Conservation (phyloP, 2,888 invertebrate genomes). For the Hoplodrina ambigua region DNA sequence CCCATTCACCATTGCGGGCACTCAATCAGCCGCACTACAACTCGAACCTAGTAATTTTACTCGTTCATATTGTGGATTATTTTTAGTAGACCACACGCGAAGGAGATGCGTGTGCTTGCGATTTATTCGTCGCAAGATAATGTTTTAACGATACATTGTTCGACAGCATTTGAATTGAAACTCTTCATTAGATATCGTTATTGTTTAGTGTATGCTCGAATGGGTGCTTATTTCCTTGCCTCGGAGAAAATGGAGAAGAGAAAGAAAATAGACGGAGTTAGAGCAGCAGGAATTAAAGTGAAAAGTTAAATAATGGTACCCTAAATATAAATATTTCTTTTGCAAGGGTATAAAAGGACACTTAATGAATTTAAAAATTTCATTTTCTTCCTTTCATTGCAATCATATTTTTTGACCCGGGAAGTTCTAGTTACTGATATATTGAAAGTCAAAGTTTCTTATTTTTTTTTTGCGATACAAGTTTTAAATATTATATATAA, state of each 20-base stretch:
- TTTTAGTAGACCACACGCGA: conserved; percentile 58
- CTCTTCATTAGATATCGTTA: conserved; percentile 32
- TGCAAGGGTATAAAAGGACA: too few relatives aligned
- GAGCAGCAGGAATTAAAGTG: not conserved
- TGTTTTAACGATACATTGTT: conserved; percentile 55
- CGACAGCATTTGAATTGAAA: conserved; percentile 21
- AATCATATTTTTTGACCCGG: too few relatives aligned
- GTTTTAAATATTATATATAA: too few relatives aligned
- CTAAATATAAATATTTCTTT: too few relatives aligned
- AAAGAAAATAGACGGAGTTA: not conserved
- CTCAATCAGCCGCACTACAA: conserved; percentile 29
- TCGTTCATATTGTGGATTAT: conserved; percentile 40
- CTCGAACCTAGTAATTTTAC: conserved; percentile 40
- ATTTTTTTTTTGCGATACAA: too few relatives aligned
- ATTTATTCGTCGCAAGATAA: conserved; percentile 48
- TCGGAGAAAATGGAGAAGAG: not conserved
- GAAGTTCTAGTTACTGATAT: too few relatives aligned
- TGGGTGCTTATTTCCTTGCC: conserved; percentile 6
- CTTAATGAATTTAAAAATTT: too few relatives aligned
- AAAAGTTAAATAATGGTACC: too few relatives aligned
- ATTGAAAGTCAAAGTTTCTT: too few relatives aligned
- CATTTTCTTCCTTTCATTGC: too few relatives aligned
- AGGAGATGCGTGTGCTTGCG: conserved; percentile 41
- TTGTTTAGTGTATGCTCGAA: not conserved
- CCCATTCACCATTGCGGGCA: conserved; percentile 36